These are phyloP conservation scores for Aplysina aerophoba DNA, from an alignment of 37 sponge, comb jelly and placozoan species.

Conservation along the genomic window DNA sequence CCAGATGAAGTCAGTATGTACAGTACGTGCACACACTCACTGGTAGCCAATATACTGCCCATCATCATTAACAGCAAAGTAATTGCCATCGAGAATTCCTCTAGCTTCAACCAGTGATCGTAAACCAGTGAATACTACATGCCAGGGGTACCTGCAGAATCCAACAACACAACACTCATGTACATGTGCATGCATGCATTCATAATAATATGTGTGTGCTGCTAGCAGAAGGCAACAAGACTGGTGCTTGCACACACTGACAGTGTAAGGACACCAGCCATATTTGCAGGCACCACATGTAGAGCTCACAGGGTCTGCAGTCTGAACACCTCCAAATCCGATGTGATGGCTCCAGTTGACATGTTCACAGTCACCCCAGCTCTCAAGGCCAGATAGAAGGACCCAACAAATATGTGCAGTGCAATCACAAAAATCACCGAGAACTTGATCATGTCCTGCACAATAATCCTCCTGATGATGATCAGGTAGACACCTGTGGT, in stretches of 20 bases:
- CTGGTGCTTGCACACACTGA: no score
- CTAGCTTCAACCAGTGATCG: conserved; percentile 2
- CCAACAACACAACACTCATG: background rate
- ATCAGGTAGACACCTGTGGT: background rate
- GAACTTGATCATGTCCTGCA: conserved; percentile 18
- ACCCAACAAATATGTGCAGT: conserved; percentile 2
- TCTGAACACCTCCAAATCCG: background rate
- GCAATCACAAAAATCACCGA: background rate
- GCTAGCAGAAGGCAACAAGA: no score
- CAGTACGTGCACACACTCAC: background rate
- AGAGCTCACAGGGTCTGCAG: background rate
- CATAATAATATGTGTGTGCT: no score
- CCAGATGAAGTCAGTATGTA: no score
- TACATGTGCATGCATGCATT: no score
- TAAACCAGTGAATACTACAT: conserved; percentile 11
- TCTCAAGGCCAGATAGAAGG: conserved; percentile 22
- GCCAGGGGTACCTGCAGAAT: conserved; percentile 24
- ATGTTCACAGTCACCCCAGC: conserved; percentile 1
- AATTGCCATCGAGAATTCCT: background rate
- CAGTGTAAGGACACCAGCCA: background rate
- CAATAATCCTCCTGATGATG: background rate
- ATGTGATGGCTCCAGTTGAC: background rate
- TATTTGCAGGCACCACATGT: background rate
- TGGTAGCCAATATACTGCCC: conserved; percentile 1
- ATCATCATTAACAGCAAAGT: background rate